A percentile compares a stretch with the other conserved stretches of the same genome.
Evolutionary conservation across 1,140 invertebrate species (phyloP).

Genomic region (Holcopasites calliopsidis): DNA sequence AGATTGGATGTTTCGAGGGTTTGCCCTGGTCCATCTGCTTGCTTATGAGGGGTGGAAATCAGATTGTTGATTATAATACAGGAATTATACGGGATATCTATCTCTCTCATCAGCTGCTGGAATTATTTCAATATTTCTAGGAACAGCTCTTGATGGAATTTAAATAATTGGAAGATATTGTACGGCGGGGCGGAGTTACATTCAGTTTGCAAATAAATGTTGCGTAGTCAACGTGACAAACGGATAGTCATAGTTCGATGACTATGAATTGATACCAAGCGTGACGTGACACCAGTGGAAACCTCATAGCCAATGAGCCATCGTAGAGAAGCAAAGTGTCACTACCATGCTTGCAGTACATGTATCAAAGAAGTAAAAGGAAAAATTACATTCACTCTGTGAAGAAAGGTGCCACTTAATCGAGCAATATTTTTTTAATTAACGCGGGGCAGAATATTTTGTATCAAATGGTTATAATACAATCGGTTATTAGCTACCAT

Average conservation of each 20-base stretch:
- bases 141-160: too few relatives aligned
- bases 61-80: conserved; percentile 19
- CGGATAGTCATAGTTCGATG: conserved; percentile 14
- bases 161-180: too few relatives aligned
- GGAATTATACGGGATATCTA: conserved; percentile 3
- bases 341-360: neutral
- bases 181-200: too few relatives aligned
- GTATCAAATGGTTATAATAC: too few relatives aligned
- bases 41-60: neutral
- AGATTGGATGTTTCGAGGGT: conserved; percentile 28
- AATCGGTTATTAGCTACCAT: too few relatives aligned
- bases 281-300: conserved; percentile 23
- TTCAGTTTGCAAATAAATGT: neutral
- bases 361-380: too few relatives aligned
- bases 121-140: neutral
- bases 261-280: conserved; percentile 14
- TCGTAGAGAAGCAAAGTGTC: neutral
- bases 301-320: conserved; percentile 28
- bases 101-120: neutral
- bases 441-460: too few relatives aligned
- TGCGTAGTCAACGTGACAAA: neutral
- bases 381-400: too few relatives aligned
- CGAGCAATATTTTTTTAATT: too few relatives aligned
- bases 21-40: conserved; percentile 37
- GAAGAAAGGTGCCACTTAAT: too few relatives aligned